Conservation (phyloP, 2,888 invertebrate species). For the Lomographa bimaculata region DNA sequence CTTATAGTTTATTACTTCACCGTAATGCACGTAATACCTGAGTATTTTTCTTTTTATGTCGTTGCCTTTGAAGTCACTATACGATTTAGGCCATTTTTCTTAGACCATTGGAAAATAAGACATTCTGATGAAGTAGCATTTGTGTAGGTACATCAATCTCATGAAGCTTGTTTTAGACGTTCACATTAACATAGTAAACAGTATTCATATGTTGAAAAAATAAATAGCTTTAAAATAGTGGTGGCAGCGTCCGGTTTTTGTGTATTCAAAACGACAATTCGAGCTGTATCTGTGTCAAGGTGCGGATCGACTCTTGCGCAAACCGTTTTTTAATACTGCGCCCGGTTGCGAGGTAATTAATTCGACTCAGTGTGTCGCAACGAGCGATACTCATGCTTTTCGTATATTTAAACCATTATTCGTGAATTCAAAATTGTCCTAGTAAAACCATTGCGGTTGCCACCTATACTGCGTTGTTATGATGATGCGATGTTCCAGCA, state of each 20-base stretch:
- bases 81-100: too few species aligned
- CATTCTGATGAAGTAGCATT: too few species aligned
- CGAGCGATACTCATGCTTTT: constrained; percentile 70
- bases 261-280: constrained; percentile 83
- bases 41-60: too few species aligned
- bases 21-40: too few species aligned
- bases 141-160: too few species aligned
- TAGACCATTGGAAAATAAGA: too few species aligned
- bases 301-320: constrained; percentile 81
- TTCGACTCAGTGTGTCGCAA: constrained; percentile 80
- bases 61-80: too few species aligned
- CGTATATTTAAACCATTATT: constrained; percentile 50
- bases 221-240: constrained; percentile 57
- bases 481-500: too few species aligned
- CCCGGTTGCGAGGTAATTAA: constrained; percentile 82
- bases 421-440: constrained; percentile 4
- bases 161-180: constrained; percentile 2
- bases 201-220: constrained; percentile 20
- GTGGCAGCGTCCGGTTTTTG: constrained; percentile 81
- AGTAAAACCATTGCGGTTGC: not conserved
- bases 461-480: too few species aligned
- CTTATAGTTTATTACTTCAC: too few species aligned
- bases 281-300: constrained; percentile 80
- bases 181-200: too few species aligned
- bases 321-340: constrained; percentile 79